Evolutionary conservation across 2,888 invertebrate species (phyloP), one percentile per base, ranked within the genome.

Genomic region (Pammene aurita): DNA sequence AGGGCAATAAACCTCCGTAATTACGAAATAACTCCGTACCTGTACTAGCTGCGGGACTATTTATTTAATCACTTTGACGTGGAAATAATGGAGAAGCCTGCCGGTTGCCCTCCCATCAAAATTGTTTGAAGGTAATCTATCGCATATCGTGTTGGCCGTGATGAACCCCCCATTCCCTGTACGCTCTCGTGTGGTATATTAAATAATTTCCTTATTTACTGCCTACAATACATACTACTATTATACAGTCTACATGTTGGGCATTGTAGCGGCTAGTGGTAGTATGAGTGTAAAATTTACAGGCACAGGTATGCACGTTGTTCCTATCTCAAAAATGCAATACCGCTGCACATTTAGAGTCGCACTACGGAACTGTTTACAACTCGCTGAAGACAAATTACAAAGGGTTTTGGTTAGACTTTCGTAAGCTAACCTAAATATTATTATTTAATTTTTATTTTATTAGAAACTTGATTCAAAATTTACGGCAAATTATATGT

Each of bases 51-150:
- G 77, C 80, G 84, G 85, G 85, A 88, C 89, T 90, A 90, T 92
- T 92, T 92, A 92, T 90, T 90, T 92, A 92, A 92, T 91, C 90
- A 90, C 90, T 90, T 90, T 92, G 91, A 90, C 89, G 87, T 85
- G 86, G 83, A 90, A 91, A 92, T 91, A 90, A 91, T 90, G 86
- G 85, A 78, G 80, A 81, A 76, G 78, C 79, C 78, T 72, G 71
- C 74, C 75, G 78, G 78, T 80, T 77, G 78, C 78, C 78, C 80
- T 76, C 80, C 82, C 84, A 84, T 87, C 88, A 84, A 84, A 85
- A 86, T 84, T 83, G 84, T 84, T 80, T 66, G 74, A 75, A 74
- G 72, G 77, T 74, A 78, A 78, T 79, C 77, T 88, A 86, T 87
- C 82, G 81, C 79, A 78, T 73, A 79, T 80, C 81, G 83, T 84